Evolutionary conservation across 2,113 vertebrate genomes (phyloP).

Genomic region (Dryoscopus gambensis): DNA sequence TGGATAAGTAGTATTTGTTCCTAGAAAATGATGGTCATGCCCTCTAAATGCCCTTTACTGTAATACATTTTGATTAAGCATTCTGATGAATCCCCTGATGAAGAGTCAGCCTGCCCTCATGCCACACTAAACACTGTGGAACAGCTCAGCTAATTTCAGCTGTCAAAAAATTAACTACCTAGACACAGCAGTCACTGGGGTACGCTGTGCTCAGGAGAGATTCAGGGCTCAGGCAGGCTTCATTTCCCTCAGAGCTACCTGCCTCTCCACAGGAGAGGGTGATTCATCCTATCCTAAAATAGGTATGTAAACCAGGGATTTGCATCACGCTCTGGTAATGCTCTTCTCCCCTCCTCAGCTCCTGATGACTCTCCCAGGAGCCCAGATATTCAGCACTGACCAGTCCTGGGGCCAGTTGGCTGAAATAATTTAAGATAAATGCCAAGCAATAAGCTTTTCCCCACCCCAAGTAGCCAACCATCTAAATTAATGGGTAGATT

Average conservation of each 20-base stretch:
- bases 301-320: neutral
- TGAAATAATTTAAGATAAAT: neutral
- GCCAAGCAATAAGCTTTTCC: neutral
- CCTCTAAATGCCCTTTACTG: conserved; percentile 7
- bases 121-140: neutral
- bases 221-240: neutral
- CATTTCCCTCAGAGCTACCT: neutral
- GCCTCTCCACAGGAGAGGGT: neutral
- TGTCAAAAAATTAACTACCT: conserved; percentile 14
- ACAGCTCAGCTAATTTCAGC: conserved; percentile 23
- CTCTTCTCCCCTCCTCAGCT: neutral
- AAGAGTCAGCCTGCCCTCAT: neutral
- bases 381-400: neutral
- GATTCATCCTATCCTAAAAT: conserved; percentile 13
- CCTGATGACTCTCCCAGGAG: neutral
- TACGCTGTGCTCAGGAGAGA: neutral
- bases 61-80: neutral
- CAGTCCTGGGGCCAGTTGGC: neutral
- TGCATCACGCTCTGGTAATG: neutral
- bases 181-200: neutral
- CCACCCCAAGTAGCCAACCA: neutral
- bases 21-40: neutral
- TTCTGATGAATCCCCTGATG: neutral
- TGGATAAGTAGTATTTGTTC: neutral
- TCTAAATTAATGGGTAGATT: neutral